Conservation (phyloP, 2,888 invertebrate genomes). For the Tetranychus truncatus region DNA sequence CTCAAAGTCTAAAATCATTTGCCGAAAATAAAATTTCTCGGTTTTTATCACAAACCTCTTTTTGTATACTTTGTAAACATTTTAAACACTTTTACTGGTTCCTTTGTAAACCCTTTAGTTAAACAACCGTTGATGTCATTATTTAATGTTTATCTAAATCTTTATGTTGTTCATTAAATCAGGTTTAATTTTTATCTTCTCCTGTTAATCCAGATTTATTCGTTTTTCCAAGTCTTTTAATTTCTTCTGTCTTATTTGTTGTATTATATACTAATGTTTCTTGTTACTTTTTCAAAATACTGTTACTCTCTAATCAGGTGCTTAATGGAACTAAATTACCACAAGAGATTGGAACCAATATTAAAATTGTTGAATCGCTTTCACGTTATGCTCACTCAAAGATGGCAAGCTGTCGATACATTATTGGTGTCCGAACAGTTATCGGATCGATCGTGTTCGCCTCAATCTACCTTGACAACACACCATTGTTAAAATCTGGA, state of each 20-base stretch:
- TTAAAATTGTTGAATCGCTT: not conserved
- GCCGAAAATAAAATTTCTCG: too few relatives aligned
- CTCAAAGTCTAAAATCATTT: too few relatives aligned
- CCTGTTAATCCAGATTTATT: too few relatives aligned
- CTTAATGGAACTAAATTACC: slow-evolving; percentile 1
- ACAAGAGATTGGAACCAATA: not conserved
- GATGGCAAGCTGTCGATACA: slow-evolving; percentile 3
- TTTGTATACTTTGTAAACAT: too few relatives aligned
- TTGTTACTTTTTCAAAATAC: not conserved
- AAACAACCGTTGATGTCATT: not conserved
- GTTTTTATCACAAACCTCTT: too few relatives aligned
- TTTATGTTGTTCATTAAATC: too few relatives aligned
- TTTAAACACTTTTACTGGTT: too few relatives aligned
- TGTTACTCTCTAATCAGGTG: not conserved
- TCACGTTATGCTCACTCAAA: not conserved
- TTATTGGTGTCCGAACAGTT: not conserved
- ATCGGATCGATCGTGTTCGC: not conserved
- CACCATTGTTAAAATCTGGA: not conserved
- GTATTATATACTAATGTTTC: not conserved
- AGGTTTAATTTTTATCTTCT: too few relatives aligned
- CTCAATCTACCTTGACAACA: not conserved
- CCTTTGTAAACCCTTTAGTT: too few relatives aligned
- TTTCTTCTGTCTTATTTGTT: not conserved
- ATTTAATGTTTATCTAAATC: not conserved
- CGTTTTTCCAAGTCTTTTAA: not conserved